phyloP scores from a whole-genome alignment of 2,113 vertebrate genomes.

The Lepisosteus osseus region DNA sequence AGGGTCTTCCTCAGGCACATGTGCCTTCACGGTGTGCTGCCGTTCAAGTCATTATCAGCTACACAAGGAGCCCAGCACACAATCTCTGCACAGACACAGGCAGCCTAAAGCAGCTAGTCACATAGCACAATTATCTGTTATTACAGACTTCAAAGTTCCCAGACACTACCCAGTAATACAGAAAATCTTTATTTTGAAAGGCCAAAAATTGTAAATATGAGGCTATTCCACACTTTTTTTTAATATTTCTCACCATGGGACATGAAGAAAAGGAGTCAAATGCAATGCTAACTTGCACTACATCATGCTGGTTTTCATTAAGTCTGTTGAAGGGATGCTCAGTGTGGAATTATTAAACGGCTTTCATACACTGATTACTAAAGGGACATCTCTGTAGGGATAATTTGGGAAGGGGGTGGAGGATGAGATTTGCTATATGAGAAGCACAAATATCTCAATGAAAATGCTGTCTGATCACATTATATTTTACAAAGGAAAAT shows the following conservation, averaged over 20 bases:
- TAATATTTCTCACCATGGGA: constrained; percentile 63
- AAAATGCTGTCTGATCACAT: neutral
- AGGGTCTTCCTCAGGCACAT: constrained; percentile 45
- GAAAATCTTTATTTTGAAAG: neutral
- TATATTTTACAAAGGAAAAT: neutral
- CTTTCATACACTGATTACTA: constrained; percentile 59
- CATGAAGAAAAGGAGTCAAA: constrained; percentile 50
- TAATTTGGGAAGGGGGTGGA: constrained; percentile 24
- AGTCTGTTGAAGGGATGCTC: constrained; percentile 65
- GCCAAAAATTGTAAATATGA: constrained; percentile 40
- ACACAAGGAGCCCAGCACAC: constrained; percentile 39
- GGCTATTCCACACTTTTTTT: constrained; percentile 61
- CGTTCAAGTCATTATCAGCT: constrained; percentile 52
- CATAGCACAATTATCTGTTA: constrained; percentile 25
- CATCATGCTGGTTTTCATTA: constrained; percentile 72
- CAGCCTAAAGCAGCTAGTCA: constrained; percentile 35
- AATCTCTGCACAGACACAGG: constrained; percentile 31
- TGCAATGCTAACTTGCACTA: constrained; percentile 55
- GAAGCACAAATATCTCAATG: neutral
- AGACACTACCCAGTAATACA: neutral
- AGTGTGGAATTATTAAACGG: constrained; percentile 67
- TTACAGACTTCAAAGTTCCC: too few species aligned
- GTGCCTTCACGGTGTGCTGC: constrained; percentile 44
- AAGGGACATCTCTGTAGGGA: constrained; percentile 58
- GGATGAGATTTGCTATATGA: neutral